Conservation (phyloP, 2,797 vertebrate species). For the Sandelia bainsii region DNA sequence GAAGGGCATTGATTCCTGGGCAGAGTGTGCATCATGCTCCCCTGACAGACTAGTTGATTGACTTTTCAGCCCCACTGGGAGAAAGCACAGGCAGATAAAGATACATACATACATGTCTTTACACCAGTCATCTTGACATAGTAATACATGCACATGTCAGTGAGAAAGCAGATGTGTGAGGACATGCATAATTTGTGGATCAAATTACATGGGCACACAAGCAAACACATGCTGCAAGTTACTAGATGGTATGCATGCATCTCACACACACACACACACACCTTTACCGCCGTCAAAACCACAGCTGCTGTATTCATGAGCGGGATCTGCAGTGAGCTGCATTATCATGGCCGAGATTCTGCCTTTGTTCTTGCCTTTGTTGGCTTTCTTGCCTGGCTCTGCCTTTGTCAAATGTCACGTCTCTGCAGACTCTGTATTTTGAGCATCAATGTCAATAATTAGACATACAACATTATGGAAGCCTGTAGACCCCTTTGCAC, state of each 20-base stretch:
- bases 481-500: conserved; percentile 64
- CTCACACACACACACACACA: conserved; percentile 23
- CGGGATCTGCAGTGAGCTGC: conserved; percentile 62
- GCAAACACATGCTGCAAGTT: conserved; percentile 36
- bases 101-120: conserved; percentile 65
- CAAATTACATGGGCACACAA: conserved; percentile 27
- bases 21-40: conserved; percentile 64
- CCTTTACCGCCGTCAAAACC: conserved; percentile 48
- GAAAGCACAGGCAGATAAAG: conserved; percentile 59
- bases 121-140: conserved; percentile 32
- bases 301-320: conserved; percentile 81
- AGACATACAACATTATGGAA: conserved; percentile 73
- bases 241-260: conserved; percentile 35
- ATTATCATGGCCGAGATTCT: conserved; percentile 71
- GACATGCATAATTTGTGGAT: conserved; percentile 31
- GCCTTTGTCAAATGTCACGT: conserved; percentile 84
- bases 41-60: conserved; percentile 80
- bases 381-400: conserved; percentile 76
- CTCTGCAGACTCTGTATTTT: conserved; percentile 81
- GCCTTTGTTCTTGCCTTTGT: conserved; percentile 81
- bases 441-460: conserved; percentile 84
- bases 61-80: conserved; percentile 74
- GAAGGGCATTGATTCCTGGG: conserved; percentile 76
- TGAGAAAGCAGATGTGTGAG: conserved; percentile 20
- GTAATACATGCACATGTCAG: conserved; percentile 42